Percentiles rank a stretch among this genome's conserved stretches.
phyloP scores from a whole-genome alignment of 1,140 invertebrate genomes.

The Halyomorpha halys region DNA sequence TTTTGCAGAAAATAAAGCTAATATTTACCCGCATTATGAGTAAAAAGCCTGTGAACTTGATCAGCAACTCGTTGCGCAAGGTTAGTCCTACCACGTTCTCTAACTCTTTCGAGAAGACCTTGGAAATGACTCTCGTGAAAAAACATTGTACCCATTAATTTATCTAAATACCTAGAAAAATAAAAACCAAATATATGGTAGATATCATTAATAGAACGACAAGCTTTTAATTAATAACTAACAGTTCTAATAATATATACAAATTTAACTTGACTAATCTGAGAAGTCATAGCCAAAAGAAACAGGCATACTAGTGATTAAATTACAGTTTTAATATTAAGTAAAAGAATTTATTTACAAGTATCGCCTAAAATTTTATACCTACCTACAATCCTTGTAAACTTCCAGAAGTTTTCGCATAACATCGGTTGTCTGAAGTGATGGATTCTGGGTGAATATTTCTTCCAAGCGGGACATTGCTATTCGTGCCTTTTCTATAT shows the following conservation, averaged over 20 bases:
- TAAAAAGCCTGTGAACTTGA: slow-evolving; percentile 45
- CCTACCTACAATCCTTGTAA: slow-evolving; percentile 70
- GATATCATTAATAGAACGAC: neutral
- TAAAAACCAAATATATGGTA: too few species aligned
- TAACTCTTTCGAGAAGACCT: slow-evolving; percentile 48
- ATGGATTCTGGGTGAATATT: slow-evolving; percentile 61
- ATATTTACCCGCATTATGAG: neutral
- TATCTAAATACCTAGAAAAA: slow-evolving; percentile 53
- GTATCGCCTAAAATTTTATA: neutral
- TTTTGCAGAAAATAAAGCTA: neutral
- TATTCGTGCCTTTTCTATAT: slow-evolving; percentile 61
- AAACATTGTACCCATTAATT: slow-evolving; percentile 71
- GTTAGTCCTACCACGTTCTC: slow-evolving; percentile 42
- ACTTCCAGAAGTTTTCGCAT: slow-evolving; percentile 68
- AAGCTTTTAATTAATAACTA: neutral
- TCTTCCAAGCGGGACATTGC: slow-evolving; percentile 63
- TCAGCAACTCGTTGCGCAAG: slow-evolving; percentile 46
- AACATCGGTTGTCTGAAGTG: slow-evolving; percentile 57
- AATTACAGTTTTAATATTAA: too few species aligned
- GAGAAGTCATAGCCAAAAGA: too few species aligned
- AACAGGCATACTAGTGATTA: too few species aligned
- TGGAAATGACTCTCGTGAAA: slow-evolving; percentile 71
- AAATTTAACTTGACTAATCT: too few species aligned
- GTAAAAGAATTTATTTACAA: too few species aligned
- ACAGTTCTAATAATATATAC: neutral